phyloP scores from a whole-genome alignment of 2,888 invertebrate genomes.

The Temnothorax rugatulus region DNA sequence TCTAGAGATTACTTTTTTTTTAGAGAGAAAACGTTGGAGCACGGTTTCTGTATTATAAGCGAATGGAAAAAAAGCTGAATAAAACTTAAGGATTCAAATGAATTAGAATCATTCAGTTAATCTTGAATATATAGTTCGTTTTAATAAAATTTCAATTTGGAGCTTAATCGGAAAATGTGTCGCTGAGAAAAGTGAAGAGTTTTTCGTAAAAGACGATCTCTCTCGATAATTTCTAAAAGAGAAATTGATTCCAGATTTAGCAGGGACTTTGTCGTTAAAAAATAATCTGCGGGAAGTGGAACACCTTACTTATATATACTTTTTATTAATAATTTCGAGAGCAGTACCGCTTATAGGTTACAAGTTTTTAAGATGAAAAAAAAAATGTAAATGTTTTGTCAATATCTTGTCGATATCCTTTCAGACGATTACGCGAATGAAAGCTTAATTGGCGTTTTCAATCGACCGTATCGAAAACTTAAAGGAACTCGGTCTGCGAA shows the following conservation, averaged over 20 bases:
- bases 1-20: not conserved
- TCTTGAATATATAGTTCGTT: not conserved
- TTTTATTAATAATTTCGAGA: not conserved
- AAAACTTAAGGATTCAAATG: not conserved
- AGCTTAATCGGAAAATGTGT: not conserved
- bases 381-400: not conserved
- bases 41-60: not conserved
- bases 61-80: not conserved
- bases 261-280: not conserved
- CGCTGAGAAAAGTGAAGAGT: not conserved
- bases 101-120: not conserved
- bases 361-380: not conserved
- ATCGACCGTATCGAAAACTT: not conserved
- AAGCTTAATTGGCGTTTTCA: not conserved
- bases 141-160: not conserved
- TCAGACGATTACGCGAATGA: not conserved
- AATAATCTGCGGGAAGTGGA: not conserved
- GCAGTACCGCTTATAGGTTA: not conserved
- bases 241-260: not conserved
- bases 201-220: too few relatives aligned
- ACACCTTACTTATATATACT: too few relatives aligned
- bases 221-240: not conserved
- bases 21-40: not conserved
- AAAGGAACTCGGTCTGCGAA: not conserved
- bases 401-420: not conserved